Evolutionary conservation across 2,113 vertebrate genomes (phyloP), one percentile per base, ranked within the genome.

Genomic region (Leucoraja erinaceus): DNA sequence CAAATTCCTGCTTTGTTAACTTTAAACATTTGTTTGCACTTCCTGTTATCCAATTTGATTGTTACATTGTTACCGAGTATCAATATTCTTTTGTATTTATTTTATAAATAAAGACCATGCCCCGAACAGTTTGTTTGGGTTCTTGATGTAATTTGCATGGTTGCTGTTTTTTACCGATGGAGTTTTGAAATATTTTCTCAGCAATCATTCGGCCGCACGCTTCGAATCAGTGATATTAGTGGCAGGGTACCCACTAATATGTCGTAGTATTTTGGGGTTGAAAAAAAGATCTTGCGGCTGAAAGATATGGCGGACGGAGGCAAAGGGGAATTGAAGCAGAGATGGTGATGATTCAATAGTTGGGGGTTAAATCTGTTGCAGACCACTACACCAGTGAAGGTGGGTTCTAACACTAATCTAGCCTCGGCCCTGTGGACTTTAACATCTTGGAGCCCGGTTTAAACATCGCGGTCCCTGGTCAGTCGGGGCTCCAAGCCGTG

Each of bases 61-160:
- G 25, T 86, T 61, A 86, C 25, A 59, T 10, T 16, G 81, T 86
- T 61, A 61, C 81, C 14, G 54, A 86, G 10, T 59, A 86, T 61
- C 8, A 18, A 86, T 61, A 86, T 61, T 86, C 22, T 86, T 86
- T 86, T 86, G 81, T 86, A 61, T 59, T 86, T 86, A 86, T 86
- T 86, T 86, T 86, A 86, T 86, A 86, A 38, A 86, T 86, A 86
- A 86, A 86, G 10, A 61, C 81, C n/a, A n/a, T 86, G 61, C 61
- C 56, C 28, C 22, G 56, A 61, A 61, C 56, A 14, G 11, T 61
- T 61, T 86, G 25, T 28, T 47, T 16, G 0, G 6, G 22, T 3
- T 86, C 25, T 14, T 61, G 28, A 28, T 84, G 22, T n/a, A 4
- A 5, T 61, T 16, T n/a, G 54, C 25, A 54, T 38, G 3, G 38